Evolutionary conservation across 2,797 vertebrate species (phyloP), one percentile per base, ranked within the genome.

Genomic region (Arremon brunneinucha): DNA sequence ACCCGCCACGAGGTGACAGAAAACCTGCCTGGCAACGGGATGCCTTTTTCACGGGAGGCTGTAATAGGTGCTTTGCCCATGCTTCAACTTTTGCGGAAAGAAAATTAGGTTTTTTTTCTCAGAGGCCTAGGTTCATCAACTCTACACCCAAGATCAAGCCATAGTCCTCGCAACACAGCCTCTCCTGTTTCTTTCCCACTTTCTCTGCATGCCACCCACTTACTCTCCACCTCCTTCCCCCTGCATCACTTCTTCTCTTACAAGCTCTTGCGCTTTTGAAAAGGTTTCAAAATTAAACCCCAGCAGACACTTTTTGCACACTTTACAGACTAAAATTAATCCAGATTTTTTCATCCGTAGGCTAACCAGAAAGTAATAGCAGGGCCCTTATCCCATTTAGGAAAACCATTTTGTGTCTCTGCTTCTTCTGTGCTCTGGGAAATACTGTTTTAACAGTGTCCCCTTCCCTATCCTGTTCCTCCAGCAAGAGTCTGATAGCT

Each of bases 251-350:
- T 47, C 30, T 30, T 68, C 47, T 69, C 56, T 55, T 79, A 47
- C 50, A 62, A 65, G 35, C 14, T 65, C 74, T 63, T 49, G 17
- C 0, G 2, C 28, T 79, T 65, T 62, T 67, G 28, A 64, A 59
- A 76, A 82, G 19, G 12, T 74, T 89, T 93, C 89, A 70, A 28
- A 96, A 41, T 41, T 26, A 22, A 88, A 67, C 15, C 71, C 46
- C 17, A 26, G 27, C 49, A 71, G 37, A 37, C 39, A 26, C 63
- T 47, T 87, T 67, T 67, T 69, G 39, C 50, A 87, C 16, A 14
- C 27, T 72, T 72, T 44, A 21, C 30, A 80, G 34, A n/a, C 28
- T 43, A 50, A 71, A 64, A 81, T 21, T 56, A 70, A 79, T 63
- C 22, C 20, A 0, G 2, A 57, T 44, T 83, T 59, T 21, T 52